Percentiles rank a stretch among this genome's conserved stretches.
Evolutionary conservation across 1,140 invertebrate species (phyloP).

Genomic region (Triops cancriformis): DNA sequence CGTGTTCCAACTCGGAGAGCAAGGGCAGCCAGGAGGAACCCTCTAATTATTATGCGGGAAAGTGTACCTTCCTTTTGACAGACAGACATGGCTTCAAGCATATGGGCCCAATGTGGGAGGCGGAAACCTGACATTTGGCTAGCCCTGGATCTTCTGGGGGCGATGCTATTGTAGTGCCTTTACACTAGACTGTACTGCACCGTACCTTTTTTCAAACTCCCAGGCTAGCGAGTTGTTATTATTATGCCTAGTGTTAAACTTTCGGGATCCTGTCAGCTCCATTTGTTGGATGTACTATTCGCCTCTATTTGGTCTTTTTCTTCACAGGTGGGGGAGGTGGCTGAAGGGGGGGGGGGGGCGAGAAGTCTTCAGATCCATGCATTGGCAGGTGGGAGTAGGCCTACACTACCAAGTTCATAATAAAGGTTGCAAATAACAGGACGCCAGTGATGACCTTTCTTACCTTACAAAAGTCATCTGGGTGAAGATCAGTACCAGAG

Average conservation of each 20-base stretch:
- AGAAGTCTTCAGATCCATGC: no score
- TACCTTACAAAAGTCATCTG: not conserved
- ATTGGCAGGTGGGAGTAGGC: not conserved
- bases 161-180: not conserved
- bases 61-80: constrained; percentile 6
- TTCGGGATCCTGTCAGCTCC: not conserved
- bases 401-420: not conserved
- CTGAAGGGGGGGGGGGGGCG: no score
- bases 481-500: no score
- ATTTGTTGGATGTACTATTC: not conserved
- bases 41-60: constrained; percentile 14
- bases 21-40: constrained; percentile 3
- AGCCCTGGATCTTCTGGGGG: no score
- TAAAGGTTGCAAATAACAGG: not conserved
- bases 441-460: not conserved
- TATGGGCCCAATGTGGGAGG: not conserved
- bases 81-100: constrained; percentile 4
- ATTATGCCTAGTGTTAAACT: not conserved
- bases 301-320: not conserved
- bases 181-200: not conserved
- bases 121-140: not conserved
- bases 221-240: not conserved
- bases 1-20: not conserved
- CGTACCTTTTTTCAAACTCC: not conserved
- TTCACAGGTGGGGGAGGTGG: not conserved